Conservation (phyloP, 2,797 vertebrate genomes). For the Gymnocypris eckloni region DNA sequence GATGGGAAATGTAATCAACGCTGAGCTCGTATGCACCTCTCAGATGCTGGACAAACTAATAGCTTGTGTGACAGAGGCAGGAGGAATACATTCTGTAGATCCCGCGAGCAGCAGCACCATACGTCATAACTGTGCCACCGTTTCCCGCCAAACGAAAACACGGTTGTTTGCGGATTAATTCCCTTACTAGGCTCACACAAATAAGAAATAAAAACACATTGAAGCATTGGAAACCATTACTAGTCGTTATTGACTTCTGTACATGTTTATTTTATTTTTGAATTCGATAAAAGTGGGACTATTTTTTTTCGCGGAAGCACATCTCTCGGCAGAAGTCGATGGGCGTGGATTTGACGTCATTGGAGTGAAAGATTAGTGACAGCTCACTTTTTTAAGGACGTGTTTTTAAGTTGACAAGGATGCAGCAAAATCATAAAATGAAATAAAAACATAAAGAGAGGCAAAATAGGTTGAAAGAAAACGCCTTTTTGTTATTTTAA, state of each 20-base stretch:
- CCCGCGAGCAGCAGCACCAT: not conserved
- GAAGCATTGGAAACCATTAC: not conserved
- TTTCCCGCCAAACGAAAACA: constrained; percentile 59
- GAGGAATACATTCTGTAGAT: constrained; percentile 25
- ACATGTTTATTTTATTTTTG: not conserved
- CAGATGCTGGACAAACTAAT: constrained; percentile 40
- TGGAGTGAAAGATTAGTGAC: not conserved
- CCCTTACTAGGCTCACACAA: too few relatives aligned
- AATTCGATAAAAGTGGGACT: not conserved
- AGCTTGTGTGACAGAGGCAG: not conserved
- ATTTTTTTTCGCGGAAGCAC: not conserved
- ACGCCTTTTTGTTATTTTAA: not conserved
- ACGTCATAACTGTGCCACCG: not conserved
- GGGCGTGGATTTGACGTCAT: not conserved
- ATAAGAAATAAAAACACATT: not conserved
- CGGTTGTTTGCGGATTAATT: not conserved
- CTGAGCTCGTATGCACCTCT: not conserved
- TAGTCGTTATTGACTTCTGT: not conserved
- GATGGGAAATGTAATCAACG: not conserved
- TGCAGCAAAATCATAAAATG: not conserved
- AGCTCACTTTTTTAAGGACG: not conserved
- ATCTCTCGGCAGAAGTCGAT: not conserved
- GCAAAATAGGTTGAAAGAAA: not conserved
- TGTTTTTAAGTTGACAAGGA: not conserved
- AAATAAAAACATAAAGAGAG: not conserved